phyloP scores from a whole-genome alignment of 23 tunicate species.

The Trididemnum clinides region DNA sequence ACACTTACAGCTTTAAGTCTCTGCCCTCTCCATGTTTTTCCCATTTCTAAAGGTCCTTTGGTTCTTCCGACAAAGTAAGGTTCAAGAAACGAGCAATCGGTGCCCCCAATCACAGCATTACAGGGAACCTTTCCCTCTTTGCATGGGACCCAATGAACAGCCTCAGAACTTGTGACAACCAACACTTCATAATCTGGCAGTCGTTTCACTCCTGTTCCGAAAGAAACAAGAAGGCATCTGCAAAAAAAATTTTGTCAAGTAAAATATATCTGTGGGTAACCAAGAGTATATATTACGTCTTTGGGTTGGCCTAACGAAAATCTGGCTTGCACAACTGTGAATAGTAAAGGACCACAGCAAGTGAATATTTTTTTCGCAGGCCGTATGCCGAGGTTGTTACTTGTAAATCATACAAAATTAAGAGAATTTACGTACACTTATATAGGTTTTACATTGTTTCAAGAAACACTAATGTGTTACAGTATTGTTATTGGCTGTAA shows the following conservation, averaged over 20 bases:
- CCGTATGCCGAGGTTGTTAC: too few species aligned
- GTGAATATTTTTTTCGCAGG: too few species aligned
- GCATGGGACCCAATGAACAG: constrained; percentile 68
- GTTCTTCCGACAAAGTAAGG: constrained; percentile 86
- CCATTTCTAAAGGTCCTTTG: constrained; percentile 23
- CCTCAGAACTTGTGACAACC: constrained; percentile 18
- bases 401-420: too few species aligned
- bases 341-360: too few species aligned
- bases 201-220: constrained; percentile 71
- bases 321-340: too few species aligned
- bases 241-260: background rate
- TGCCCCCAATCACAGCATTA: constrained; percentile 86
- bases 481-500: too few species aligned
- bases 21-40: constrained; percentile 89
- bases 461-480: too few species aligned
- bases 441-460: too few species aligned
- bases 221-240: constrained; percentile 64
- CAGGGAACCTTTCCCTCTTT: constrained; percentile 56
- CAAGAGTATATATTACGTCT: too few species aligned
- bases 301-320: too few species aligned
- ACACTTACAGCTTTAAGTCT: constrained; percentile 11
- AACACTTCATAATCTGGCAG: constrained; percentile 65
- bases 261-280: too few species aligned
- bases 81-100: constrained; percentile 80
- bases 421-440: too few species aligned